phyloP scores from a whole-genome alignment of 1,140 invertebrate species.

The Medauroidea extradentata region DNA sequence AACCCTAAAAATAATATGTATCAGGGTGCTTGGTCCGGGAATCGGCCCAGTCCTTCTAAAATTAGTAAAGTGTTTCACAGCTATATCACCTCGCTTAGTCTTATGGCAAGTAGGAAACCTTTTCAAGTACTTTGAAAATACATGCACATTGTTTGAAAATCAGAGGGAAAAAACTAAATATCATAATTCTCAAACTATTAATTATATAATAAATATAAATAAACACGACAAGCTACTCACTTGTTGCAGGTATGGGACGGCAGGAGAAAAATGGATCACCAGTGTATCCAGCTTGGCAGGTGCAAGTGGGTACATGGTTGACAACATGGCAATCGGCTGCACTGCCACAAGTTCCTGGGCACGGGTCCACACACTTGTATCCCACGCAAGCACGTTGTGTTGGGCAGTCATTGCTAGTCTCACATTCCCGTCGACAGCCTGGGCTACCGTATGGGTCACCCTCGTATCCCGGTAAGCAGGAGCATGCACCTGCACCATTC shows the following conservation, averaged over 20 bases:
- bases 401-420: conserved; percentile 67
- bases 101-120: too few relatives aligned
- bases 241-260: conserved; percentile 29
- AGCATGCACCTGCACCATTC: conserved; percentile 70
- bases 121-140: too few relatives aligned
- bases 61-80: too few relatives aligned
- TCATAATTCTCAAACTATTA: too few relatives aligned
- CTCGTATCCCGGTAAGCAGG: conserved; percentile 66
- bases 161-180: too few relatives aligned
- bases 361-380: conserved; percentile 73
- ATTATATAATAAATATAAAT: too few relatives aligned
- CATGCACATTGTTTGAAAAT: too few relatives aligned
- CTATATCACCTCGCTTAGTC: too few relatives aligned
- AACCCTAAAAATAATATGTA: too few relatives aligned
- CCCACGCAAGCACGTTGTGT: conserved; percentile 63
- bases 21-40: too few relatives aligned
- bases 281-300: conserved; percentile 64
- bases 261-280: conserved; percentile 73
- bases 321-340: conserved; percentile 68
- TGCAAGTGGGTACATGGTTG: conserved; percentile 70
- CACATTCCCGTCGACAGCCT: conserved; percentile 73
- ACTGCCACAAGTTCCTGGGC: conserved; percentile 65
- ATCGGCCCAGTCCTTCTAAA: too few relatives aligned
- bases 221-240: conserved; percentile 2
- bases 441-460: conserved; percentile 66